phyloP scores from a whole-genome alignment of 2,113 vertebrate species.

The Micronycteris hirsuta region DNA sequence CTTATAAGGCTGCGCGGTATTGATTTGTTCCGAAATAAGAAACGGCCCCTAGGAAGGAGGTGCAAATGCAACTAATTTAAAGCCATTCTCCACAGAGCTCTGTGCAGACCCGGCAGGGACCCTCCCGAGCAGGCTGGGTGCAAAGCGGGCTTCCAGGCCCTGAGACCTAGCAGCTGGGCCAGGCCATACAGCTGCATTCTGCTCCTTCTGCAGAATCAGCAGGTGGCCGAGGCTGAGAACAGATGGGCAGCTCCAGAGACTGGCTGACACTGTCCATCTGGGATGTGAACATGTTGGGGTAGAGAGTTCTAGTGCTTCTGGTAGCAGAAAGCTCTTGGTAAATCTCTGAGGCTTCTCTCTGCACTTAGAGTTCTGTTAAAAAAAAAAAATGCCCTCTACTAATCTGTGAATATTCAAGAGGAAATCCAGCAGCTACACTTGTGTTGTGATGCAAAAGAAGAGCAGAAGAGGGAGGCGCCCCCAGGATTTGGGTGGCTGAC shows the following conservation, averaged over 20 bases:
- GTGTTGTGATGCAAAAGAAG: conserved; percentile 27
- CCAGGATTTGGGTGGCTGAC: not conserved
- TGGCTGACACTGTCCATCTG: conserved; percentile 34
- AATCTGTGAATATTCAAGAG: conserved; percentile 56
- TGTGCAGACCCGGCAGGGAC: not conserved
- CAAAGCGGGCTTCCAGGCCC: not conserved
- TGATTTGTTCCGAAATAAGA: not conserved
- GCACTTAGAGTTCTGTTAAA: not conserved
- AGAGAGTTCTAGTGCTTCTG: not conserved
- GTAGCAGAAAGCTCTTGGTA: not conserved
- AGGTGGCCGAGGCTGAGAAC: not conserved
- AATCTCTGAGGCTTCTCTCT: not conserved
- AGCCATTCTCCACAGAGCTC: not conserved
- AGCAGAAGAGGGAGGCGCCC: not conserved
- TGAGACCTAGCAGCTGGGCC: not conserved
- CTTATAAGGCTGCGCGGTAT: not conserved
- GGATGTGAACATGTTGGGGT: conserved; percentile 55
- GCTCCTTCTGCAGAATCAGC: not conserved
- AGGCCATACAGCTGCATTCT: not conserved
- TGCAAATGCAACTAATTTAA: not conserved
- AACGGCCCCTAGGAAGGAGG: not conserved
- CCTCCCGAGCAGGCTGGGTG: not conserved
- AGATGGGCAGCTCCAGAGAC: not conserved
- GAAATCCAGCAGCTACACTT: conserved; percentile 1
- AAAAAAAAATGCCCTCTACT: not conserved